Evolutionary conservation across 2,113 vertebrate genomes (phyloP).

Genomic region (Xyliphius kryptos): DNA sequence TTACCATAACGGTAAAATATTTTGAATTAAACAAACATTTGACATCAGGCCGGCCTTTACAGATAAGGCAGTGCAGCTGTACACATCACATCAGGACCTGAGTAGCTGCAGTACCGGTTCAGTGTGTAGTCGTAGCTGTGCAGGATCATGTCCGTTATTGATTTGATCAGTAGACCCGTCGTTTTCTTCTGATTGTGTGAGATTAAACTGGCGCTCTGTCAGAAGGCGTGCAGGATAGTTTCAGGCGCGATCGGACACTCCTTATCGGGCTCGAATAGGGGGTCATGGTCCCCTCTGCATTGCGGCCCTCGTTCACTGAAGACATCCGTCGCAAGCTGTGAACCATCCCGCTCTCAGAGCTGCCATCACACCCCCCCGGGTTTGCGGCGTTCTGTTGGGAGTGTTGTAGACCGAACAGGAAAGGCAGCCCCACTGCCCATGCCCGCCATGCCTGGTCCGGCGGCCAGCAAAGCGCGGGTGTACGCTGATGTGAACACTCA

Average conservation of each 20-base stretch:
- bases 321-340: conserved; percentile 34
- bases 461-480: conserved; percentile 89
- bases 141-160: neutral
- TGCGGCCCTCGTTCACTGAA: conserved; percentile 36
- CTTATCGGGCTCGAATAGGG: conserved; percentile 45
- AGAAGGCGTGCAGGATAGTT: conserved; percentile 45
- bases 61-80: no score
- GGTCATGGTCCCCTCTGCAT: conserved; percentile 37
- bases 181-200: neutral
- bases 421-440: conserved; percentile 52
- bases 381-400: conserved; percentile 46
- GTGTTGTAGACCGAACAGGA: conserved; percentile 52
- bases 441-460: conserved; percentile 88
- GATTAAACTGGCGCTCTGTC: conserved; percentile 59
- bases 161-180: neutral
- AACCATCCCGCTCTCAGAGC: conserved; percentile 34
- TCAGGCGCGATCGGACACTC: conserved; percentile 54
- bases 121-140: no score
- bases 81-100: no score
- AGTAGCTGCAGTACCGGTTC: no score
- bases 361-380: conserved; percentile 48
- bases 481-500: conserved; percentile 95
- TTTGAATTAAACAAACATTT: neutral
- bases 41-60: no score
- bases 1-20: neutral